These are phyloP conservation scores for Chromobotia macracanthus DNA, from an alignment of 2,797 vertebrate genomes.

Conservation along the genomic window DNA sequence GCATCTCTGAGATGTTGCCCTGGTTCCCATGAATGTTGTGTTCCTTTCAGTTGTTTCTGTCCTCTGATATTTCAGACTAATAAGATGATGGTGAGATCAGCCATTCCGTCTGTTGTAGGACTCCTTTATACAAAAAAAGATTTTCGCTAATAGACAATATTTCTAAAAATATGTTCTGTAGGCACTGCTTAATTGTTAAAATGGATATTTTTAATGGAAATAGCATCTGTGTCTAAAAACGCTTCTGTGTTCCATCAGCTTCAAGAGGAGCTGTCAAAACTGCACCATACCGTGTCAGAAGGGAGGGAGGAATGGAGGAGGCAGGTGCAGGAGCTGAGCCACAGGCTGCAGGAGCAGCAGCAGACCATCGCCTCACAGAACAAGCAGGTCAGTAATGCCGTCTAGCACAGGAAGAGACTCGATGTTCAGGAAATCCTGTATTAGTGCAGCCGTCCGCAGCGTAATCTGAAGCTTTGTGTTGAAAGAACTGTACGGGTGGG, in stretches of 20 bases:
- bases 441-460: constrained; percentile 53
- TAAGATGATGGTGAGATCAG: too few relatives aligned
- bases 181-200: too few relatives aligned
- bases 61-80: neutral
- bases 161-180: too few relatives aligned
- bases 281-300: constrained; percentile 75
- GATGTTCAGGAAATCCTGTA: constrained; percentile 79
- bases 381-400: constrained; percentile 78
- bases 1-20: neutral
- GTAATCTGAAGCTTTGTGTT: neutral
- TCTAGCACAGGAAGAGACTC: constrained; percentile 63
- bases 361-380: constrained; percentile 79
- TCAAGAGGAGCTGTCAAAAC: constrained; percentile 77
- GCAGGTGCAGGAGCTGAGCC: constrained; percentile 79
- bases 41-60: neutral
- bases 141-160: too few relatives aligned
- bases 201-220: too few relatives aligned
- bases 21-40: too few relatives aligned
- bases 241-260: constrained; percentile 68
- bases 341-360: constrained; percentile 83
- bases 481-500: constrained; percentile 4
- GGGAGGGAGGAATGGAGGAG: constrained; percentile 76
- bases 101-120: too few relatives aligned
- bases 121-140: too few relatives aligned
- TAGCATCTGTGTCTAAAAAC: too few relatives aligned